Percentiles rank a stretch among this genome's conserved stretches.
phyloP scores from a whole-genome alignment of 2,113 vertebrate genomes.

The Ariopsis seemanni region DNA sequence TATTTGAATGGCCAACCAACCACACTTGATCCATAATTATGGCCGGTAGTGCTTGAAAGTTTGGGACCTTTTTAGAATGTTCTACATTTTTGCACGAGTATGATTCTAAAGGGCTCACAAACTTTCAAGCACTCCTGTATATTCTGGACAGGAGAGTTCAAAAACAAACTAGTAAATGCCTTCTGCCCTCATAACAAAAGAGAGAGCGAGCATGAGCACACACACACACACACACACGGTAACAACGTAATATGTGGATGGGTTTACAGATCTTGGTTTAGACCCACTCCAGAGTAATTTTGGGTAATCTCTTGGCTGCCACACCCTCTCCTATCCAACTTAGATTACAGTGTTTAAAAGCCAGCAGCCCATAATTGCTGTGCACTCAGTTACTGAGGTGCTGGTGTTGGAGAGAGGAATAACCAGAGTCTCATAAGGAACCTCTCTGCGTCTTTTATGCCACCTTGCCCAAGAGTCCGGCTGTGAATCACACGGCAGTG shows the following conservation, averaged over 20 bases:
- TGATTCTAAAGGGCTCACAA: no score
- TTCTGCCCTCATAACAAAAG: constrained; percentile 1
- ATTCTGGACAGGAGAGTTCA: not conserved
- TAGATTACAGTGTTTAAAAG: constrained; percentile 39
- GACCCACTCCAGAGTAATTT: not conserved
- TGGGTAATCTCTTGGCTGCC: constrained; percentile 5
- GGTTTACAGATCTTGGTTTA: constrained; percentile 8
- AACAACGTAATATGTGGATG: constrained; percentile 1
- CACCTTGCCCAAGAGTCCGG: not conserved
- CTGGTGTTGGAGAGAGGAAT: constrained; percentile 15
- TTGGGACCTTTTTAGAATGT: no score
- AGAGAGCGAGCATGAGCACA: not conserved
- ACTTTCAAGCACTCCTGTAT: not conserved
- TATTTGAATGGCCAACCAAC: not conserved
- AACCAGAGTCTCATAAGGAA: constrained; percentile 6
- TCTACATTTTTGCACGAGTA: no score
- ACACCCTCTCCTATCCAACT: constrained; percentile 11
- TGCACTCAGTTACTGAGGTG: constrained; percentile 3
- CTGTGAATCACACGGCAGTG: not conserved
- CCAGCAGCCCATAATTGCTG: constrained; percentile 35
- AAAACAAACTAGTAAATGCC: constrained; percentile 10
- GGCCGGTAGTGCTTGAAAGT: not conserved
- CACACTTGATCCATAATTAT: constrained; percentile 15
- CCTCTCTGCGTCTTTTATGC: not conserved
- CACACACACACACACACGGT: not conserved